These are phyloP conservation scores for Synergus laeviventris DNA, from an alignment of 2,888 invertebrate species.

Conservation along the genomic window DNA sequence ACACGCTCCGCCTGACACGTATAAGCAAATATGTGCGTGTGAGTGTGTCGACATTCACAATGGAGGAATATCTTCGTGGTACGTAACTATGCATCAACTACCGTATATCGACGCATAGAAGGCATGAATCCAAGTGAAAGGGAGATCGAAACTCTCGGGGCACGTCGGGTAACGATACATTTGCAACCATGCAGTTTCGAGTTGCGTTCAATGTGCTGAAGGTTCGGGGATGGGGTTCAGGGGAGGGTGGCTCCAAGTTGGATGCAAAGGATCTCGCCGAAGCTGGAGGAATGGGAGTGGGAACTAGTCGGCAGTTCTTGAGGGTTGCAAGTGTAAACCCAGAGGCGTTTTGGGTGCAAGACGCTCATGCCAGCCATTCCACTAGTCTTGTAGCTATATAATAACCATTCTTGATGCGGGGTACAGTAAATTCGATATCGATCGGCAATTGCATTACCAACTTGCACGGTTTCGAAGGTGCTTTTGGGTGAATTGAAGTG, in stretches of 20 bases:
- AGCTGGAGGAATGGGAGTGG: background rate
- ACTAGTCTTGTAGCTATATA: background rate
- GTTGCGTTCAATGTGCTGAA: conserved; percentile 48
- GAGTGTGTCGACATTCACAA: background rate
- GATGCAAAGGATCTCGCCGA: conserved; percentile 51
- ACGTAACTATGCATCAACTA: background rate
- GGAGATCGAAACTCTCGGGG: conserved; percentile 54
- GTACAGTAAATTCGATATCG: conserved; percentile 35
- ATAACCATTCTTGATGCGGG: conserved; percentile 23
- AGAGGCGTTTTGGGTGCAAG: conserved; percentile 12
- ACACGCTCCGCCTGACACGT: conserved; percentile 14
- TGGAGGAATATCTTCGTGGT: background rate
- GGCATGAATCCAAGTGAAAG: conserved; percentile 37
- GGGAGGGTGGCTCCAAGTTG: conserved; percentile 41
- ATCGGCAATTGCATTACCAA: conserved; percentile 31
- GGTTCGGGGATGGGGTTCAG: conserved; percentile 20
- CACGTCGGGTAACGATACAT: conserved; percentile 63
- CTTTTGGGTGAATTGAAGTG: conserved; percentile 38
- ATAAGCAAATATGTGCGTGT: background rate
- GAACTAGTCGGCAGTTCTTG: conserved; percentile 14
- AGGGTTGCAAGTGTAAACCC: conserved; percentile 19
- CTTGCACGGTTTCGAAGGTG: conserved; percentile 26
- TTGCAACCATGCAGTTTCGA: conserved; percentile 67
- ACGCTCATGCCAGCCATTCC: conserved; percentile 2
- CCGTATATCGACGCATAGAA: background rate